Percentiles rank a stretch among this genome's conserved stretches.
phyloP scores from a whole-genome alignment of 1,140 invertebrate species.

The Zelostemma sp. region DNA sequence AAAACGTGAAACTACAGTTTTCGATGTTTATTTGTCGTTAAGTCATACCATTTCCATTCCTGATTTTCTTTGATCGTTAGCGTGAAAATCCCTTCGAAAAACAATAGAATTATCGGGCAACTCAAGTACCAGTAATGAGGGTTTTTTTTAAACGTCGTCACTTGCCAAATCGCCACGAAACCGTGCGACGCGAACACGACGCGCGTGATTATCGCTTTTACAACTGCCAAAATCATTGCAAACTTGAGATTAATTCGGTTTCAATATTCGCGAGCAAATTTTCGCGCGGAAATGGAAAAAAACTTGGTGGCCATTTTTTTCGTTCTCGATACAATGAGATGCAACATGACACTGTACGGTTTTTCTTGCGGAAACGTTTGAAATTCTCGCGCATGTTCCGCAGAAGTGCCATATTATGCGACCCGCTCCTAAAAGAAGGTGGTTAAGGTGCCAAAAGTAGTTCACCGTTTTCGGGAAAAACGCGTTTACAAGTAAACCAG shows the following conservation, averaged over 20 bases:
- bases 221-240: slow-evolving; percentile 80
- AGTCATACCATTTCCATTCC: slow-evolving; percentile 87
- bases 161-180: slow-evolving; percentile 85
- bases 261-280: not conserved
- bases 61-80: slow-evolving; percentile 87
- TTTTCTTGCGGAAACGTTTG: slow-evolving; percentile 2
- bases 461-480: no score
- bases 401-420: not conserved
- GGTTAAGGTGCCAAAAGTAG: no score
- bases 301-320: not conserved
- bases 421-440: no score
- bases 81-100: slow-evolving; percentile 87
- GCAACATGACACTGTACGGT: not conserved
- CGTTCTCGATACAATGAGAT: not conserved
- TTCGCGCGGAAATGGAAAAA: not conserved
- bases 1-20: not conserved
- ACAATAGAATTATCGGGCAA: slow-evolving; percentile 79
- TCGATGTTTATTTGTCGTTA: not conserved
- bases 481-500: no score
- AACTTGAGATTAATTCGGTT: no score
- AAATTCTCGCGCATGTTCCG: slow-evolving; percentile 3
- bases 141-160: slow-evolving; percentile 80
- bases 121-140: slow-evolving; percentile 83
- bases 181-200: slow-evolving; percentile 84
- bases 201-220: slow-evolving; percentile 85